These are phyloP conservation scores for Lepidochrysops patricia DNA, from an alignment of 2,888 invertebrate genomes.

Conservation along the genomic window DNA sequence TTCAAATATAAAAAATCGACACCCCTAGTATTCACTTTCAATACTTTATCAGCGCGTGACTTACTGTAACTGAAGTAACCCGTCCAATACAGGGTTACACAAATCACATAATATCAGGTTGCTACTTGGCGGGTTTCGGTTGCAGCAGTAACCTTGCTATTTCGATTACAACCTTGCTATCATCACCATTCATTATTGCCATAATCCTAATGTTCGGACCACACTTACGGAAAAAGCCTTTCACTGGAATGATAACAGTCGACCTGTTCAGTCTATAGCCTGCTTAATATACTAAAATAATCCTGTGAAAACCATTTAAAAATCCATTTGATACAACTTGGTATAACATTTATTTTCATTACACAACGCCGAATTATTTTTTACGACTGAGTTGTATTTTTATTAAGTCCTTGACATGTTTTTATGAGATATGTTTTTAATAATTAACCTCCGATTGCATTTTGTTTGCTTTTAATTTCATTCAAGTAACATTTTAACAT, in stretches of 20 bases:
- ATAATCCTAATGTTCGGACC: not conserved
- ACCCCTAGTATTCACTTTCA: not conserved
- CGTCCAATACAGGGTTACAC: not conserved
- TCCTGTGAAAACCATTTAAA: too few relatives aligned
- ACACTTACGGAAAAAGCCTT: too few relatives aligned
- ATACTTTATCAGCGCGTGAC: not conserved
- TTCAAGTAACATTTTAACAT: not conserved
- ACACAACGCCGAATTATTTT: not conserved
- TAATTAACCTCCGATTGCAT: not conserved
- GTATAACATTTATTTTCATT: not conserved
- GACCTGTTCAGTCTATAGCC: too few relatives aligned
- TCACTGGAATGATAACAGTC: too few relatives aligned
- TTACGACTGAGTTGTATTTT: not conserved
- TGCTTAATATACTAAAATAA: too few relatives aligned
- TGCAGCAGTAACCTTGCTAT: not conserved
- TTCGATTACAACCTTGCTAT: not conserved
- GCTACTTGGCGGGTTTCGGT: not conserved
- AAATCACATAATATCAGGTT: not conserved
- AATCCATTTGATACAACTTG: not conserved
- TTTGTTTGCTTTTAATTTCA: not conserved
- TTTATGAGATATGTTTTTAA: not conserved
- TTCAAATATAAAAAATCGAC: too few relatives aligned
- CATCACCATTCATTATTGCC: not conserved
- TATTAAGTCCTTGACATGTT: not conserved
- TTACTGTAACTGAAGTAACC: not conserved